Percentiles rank a stretch among this genome's conserved stretches.
Evolutionary conservation across 2,113 vertebrate genomes (phyloP).

Genomic region (Oncorhynchus mykiss): DNA sequence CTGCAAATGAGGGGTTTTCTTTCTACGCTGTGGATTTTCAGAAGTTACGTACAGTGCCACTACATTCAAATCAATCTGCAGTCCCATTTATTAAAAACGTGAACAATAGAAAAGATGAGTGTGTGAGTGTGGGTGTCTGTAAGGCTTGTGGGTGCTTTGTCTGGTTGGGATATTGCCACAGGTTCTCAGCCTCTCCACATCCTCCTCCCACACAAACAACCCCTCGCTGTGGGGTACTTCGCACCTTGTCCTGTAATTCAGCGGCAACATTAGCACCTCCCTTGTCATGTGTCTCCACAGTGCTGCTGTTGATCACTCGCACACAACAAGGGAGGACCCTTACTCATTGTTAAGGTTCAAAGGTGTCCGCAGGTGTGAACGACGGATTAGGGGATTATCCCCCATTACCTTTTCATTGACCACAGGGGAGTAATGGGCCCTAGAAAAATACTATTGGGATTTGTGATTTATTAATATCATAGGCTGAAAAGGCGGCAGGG

Average conservation of each 20-base stretch:
- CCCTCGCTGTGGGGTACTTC: slow-evolving; percentile 54
- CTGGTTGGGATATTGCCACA: background rate
- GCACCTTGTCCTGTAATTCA: slow-evolving; percentile 57
- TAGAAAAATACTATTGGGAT: background rate
- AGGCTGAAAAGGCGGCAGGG: too few relatives aligned
- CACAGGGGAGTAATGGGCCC: slow-evolving; percentile 16
- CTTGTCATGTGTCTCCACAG: slow-evolving; percentile 37
- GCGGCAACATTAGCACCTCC: slow-evolving; percentile 48
- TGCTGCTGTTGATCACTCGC: slow-evolving; percentile 34
- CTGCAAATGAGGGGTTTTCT: background rate
- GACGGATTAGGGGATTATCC: slow-evolving; percentile 53
- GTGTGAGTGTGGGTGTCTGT: background rate
- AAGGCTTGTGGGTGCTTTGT: background rate
- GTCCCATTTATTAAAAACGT: background rate
- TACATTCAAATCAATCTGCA: background rate
- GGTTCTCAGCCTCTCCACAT: slow-evolving; percentile 4
- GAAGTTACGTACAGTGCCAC: background rate
- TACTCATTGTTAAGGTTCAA: slow-evolving; percentile 58
- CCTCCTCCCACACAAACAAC: slow-evolving; percentile 24
- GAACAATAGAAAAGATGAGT: background rate
- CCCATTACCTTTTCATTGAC: slow-evolving; percentile 34
- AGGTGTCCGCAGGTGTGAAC: slow-evolving; percentile 40
- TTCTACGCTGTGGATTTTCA: background rate
- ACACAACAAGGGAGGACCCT: slow-evolving; percentile 44
- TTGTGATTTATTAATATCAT: background rate